Percentiles rank a stretch among this genome's conserved stretches.
Evolutionary conservation across 1,140 invertebrate species (phyloP).

Genomic region (Drosophila murphyi): DNA sequence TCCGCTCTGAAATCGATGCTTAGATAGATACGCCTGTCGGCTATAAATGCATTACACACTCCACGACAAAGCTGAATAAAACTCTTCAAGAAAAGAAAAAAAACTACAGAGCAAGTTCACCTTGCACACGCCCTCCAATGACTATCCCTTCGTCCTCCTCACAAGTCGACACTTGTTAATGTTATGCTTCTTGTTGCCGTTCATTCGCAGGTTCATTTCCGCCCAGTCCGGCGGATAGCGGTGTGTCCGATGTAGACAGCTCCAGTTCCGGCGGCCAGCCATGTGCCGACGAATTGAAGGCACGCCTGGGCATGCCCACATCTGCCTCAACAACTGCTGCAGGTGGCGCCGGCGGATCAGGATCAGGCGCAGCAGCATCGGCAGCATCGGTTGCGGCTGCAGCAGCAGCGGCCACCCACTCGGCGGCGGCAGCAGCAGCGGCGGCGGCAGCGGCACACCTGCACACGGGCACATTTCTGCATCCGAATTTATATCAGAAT

Average conservation of each 20-base stretch:
- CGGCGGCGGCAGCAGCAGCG: slow-evolving; percentile 61
- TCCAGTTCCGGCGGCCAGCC: slow-evolving; percentile 94
- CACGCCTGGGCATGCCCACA: slow-evolving; percentile 88
- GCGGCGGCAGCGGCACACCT: slow-evolving; percentile 73
- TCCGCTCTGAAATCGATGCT: no score
- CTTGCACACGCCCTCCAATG: slow-evolving; percentile 63
- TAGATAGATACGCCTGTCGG: no score
- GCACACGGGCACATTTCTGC: slow-evolving; percentile 83
- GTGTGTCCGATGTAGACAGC: slow-evolving; percentile 98
- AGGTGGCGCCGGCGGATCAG: not conserved
- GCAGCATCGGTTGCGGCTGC: slow-evolving; percentile 58
- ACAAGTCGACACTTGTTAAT: slow-evolving; percentile 41
- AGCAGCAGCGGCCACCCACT: slow-evolving; percentile 68
- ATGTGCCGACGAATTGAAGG: slow-evolving; percentile 94
- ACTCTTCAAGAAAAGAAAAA: no score
- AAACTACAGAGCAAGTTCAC: slow-evolving; percentile 58
- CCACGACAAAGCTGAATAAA: no score
- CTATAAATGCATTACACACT: no score
- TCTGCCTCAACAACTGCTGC: slow-evolving; percentile 39
- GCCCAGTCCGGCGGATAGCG: slow-evolving; percentile 98
- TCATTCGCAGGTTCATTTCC: slow-evolving; percentile 92
- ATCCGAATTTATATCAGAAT: slow-evolving; percentile 84
- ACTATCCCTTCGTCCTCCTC: slow-evolving; percentile 9
- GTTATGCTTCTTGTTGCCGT: not conserved
- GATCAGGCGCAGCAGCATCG: slow-evolving; percentile 19